Evolutionary conservation across 1,140 invertebrate species (phyloP).

Genomic region (Sycobia sp.): DNA sequence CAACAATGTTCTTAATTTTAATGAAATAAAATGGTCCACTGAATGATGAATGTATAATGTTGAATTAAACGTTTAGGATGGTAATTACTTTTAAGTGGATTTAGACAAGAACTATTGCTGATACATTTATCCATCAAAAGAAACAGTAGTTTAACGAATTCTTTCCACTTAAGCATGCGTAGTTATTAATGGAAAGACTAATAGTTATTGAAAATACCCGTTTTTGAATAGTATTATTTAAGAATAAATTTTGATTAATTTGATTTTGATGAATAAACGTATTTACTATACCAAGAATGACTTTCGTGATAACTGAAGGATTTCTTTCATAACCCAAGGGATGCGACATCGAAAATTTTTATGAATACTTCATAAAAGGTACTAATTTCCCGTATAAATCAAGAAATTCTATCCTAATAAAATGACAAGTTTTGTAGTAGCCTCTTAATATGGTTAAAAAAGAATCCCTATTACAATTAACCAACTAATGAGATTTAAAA

Average conservation of each 20-base stretch:
- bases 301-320: constrained; percentile 25
- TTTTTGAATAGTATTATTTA: no score
- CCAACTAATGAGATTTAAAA: no score
- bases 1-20: constrained; percentile 1
- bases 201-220: no score
- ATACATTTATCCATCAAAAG: constrained; percentile 8
- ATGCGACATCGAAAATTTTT: constrained; percentile 20
- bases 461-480: background rate
- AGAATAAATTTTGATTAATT: no score
- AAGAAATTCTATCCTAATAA: constrained; percentile 9
- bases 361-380: constrained; percentile 29
- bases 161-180: background rate
- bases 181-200: no score
- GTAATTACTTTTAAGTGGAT: constrained; percentile 4
- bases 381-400: constrained; percentile 20
- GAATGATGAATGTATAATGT: constrained; percentile 24
- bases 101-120: background rate
- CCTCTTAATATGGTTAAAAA: constrained; percentile 3
- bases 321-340: constrained; percentile 31
- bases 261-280: constrained; percentile 14
- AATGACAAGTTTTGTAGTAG: constrained; percentile 7
- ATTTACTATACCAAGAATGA: constrained; percentile 5
- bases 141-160: background rate
- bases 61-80: constrained; percentile 1
- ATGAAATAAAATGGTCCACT: constrained; percentile 15